phyloP scores from a whole-genome alignment of 2,113 vertebrate species.

The Phalacrocorax brasilianus region DNA sequence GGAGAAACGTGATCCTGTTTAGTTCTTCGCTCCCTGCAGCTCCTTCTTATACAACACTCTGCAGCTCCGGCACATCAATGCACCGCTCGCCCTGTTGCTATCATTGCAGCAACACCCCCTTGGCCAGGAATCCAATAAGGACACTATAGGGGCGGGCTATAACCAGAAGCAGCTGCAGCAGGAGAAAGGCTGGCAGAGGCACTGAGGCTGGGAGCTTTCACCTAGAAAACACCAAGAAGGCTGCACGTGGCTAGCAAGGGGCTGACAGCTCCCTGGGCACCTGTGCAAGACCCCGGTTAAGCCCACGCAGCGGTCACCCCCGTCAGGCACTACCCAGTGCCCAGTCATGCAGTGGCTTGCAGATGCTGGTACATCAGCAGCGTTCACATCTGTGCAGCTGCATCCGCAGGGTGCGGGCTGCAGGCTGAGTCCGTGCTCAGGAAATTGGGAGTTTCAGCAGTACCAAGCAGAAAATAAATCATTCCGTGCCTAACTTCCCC shows the following conservation, averaged over 20 bases:
- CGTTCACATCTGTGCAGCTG: rapidly evolving
- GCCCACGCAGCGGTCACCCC: rapidly evolving
- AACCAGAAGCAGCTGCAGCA: background rate
- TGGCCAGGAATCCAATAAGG: background rate
- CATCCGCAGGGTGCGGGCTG: rapidly evolving
- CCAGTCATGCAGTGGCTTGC: rapidly evolving
- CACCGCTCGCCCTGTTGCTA: background rate
- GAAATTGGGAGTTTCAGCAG: background rate
- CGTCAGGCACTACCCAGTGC: background rate
- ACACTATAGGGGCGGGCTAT: conserved; percentile 26
- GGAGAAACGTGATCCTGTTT: background rate
- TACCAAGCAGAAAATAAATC: background rate
- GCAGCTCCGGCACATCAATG: background rate
- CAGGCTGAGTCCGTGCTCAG: background rate
- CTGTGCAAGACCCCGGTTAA: rapidly evolving
- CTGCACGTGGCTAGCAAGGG: rapidly evolving
- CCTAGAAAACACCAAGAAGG: rapidly evolving
- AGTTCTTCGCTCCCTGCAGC: background rate
- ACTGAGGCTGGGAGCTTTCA: rapidly evolving
- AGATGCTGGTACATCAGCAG: background rate
- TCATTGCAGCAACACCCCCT: conserved; percentile 15
- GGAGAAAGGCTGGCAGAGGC: background rate
- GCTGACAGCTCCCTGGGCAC: rapidly evolving
- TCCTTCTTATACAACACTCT: background rate
- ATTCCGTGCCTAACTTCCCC: background rate